A percentile compares a stretch with the other conserved stretches of the same genome.
Conservation (phyloP, 2,888 invertebrate species). For the Scrobipalpa costella region DNA sequence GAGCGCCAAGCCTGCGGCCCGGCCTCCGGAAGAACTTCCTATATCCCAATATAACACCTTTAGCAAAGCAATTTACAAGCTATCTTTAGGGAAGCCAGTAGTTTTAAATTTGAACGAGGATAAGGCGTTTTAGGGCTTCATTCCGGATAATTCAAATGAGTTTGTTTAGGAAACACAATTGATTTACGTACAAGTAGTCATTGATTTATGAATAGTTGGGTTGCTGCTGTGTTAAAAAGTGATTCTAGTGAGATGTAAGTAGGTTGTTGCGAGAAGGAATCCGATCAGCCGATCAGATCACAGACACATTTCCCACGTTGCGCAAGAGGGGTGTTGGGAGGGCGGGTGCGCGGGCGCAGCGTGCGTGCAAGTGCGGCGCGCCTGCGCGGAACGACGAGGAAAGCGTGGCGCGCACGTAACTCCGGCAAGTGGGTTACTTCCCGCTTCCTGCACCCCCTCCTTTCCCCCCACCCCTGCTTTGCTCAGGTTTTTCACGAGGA, state of each 20-base stretch:
- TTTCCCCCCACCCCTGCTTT: too few species aligned
- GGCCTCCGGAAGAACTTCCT: constrained; percentile 28
- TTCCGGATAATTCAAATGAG: too few species aligned
- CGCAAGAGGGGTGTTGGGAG: constrained; percentile 24
- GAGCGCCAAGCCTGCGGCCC: constrained; percentile 18
- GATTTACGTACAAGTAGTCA: too few species aligned
- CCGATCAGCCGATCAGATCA: constrained; percentile 2
- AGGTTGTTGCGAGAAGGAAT: background rate
- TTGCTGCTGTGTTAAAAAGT: too few species aligned
- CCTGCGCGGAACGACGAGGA: constrained; percentile 54
- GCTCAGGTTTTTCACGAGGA: constrained; percentile 55
- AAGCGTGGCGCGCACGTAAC: constrained; percentile 66
- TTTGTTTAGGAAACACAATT: too few species aligned
- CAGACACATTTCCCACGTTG: constrained; percentile 16
- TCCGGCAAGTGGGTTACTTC: constrained; percentile 66
- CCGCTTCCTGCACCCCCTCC: constrained; percentile 56
- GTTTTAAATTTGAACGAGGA: too few species aligned
- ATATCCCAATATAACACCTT: constrained; percentile 9
- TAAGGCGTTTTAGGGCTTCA: too few species aligned
- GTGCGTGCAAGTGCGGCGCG: constrained; percentile 37
- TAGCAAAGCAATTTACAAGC: too few species aligned
- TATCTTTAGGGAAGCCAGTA: too few species aligned
- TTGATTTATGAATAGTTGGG: too few species aligned
- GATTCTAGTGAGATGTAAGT: background rate
- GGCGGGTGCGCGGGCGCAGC: constrained; percentile 21